Base-by-base conservation (phyloP, 2,113 vertebrate species). In the Pitta sordida region DNA sequence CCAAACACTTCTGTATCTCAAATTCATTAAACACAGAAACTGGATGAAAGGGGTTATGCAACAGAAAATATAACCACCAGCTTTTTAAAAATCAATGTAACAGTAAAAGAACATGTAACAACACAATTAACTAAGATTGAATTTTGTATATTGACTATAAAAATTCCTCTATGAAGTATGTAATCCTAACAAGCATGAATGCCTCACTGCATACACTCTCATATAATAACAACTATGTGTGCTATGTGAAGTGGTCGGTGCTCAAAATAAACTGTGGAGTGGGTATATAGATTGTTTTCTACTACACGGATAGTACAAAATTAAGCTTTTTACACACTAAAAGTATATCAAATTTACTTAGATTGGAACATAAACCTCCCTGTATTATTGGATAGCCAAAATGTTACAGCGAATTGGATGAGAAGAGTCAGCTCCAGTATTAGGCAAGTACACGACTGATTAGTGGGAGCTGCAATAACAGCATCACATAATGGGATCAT, bases 21-120 rank as follows among this genome's bases (percentile, higher is more conserved):
- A 76, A 68, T 64, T 80, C 68, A 62, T 92, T 92, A 83, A 83
- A 65, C 11, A 56, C 29, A 86, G 59, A 43, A 91, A 63, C 23
- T 27, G 68, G 71, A 86, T 73, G 44, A 86, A 93, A 88, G n/a
- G 30, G 48, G 17, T 69, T 80, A 58, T n/a, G 22, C 15, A 65
- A 76, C 30, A 77, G 58, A 88, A 92, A 94, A 48, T 19, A 77
- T n/a, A 46, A 76, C 44, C 55, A 56, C 3, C 37, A 73, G 51
- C 36, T 76, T 86, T 95, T 64, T 15, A 52, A 69, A 94, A 89
- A 86, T 62, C 53, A 81, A 24, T 16, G 13, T 56, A 85, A 60
- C 6, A 32, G 37, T 34, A 65, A 93, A 81, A 85, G 48, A 51
- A 60, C n/a, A 34, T 13, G 52, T 65, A 46, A 51, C 39, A 51